phyloP scores from a whole-genome alignment of 2,113 vertebrate genomes.

The Heptranchias perlo region DNA sequence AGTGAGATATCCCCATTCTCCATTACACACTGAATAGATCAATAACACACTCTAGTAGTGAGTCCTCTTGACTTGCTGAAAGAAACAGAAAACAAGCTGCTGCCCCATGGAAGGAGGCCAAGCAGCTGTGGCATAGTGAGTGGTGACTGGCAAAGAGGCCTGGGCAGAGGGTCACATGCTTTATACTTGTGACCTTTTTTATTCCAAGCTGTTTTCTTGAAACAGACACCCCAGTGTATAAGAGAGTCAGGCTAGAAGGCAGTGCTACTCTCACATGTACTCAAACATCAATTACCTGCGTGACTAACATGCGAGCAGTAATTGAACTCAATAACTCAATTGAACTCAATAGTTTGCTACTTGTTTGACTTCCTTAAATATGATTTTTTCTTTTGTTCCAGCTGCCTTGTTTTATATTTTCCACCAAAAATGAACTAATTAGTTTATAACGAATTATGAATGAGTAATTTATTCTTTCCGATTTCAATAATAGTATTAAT shows the following conservation, averaged over 20 bases:
- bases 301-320: neutral
- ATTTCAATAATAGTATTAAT: constrained; percentile 15
- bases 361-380: no score
- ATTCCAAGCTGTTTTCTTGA: neutral
- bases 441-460: neutral
- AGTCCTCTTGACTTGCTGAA: neutral
- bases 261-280: constrained; percentile 23
- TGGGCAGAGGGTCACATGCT: neutral
- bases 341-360: constrained; percentile 1
- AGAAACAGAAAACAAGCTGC: neutral
- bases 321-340: constrained; percentile 13
- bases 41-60: neutral
- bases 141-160: neutral
- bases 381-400: neutral
- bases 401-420: neutral
- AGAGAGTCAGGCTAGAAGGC: neutral
- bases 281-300: neutral
- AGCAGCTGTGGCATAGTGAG: neutral
- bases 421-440: neutral
- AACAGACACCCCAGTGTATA: neutral
- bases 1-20: neutral
- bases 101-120: neutral
- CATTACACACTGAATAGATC: neutral
- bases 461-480: neutral
- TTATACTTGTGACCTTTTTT: neutral